These are phyloP conservation scores for Chloroclysta siterata DNA, from an alignment of 2,888 invertebrate species.

Conservation along the genomic window DNA sequence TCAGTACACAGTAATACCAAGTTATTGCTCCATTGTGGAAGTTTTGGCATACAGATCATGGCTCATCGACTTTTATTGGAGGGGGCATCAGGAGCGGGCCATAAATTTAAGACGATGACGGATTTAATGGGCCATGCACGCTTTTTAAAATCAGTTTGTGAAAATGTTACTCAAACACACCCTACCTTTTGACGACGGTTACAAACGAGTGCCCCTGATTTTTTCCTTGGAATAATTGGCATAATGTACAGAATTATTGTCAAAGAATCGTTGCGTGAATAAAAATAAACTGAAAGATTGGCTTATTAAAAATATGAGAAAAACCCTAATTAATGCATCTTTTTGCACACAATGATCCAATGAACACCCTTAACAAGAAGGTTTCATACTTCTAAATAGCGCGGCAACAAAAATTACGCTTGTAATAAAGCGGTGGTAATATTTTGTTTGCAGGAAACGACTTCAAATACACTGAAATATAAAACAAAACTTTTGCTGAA, in stretches of 20 bases:
- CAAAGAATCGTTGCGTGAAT: not conserved
- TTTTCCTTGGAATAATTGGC: conserved; percentile 15
- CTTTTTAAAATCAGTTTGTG: conserved; percentile 69
- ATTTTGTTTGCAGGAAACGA: too few species aligned
- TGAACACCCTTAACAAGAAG: not conserved
- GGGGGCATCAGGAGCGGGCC: conserved; percentile 58
- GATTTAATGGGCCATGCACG: conserved; percentile 72
- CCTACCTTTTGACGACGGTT: conserved; percentile 26
- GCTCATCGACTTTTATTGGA: conserved; percentile 79
- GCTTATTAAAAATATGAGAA: too few species aligned
- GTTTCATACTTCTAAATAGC: not conserved
- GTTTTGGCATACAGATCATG: conserved; percentile 78
- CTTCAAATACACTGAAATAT: too few species aligned
- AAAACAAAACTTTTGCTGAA: too few species aligned
- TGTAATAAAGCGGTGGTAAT: not conserved
- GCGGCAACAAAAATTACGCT: too few species aligned
- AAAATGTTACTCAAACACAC: conserved; percentile 38
- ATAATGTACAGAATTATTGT: not conserved
- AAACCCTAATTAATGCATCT: not conserved
- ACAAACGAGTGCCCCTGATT: conserved; percentile 15
- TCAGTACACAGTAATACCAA: conserved; percentile 59
- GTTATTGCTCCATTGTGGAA: conserved; percentile 74
- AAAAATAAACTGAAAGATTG: not conserved
- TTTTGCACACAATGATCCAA: not conserved
- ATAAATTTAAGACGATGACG: conserved; percentile 77